These are phyloP conservation scores for Pholis gunnellus DNA, from an alignment of 2,113 vertebrate species.

Conservation along the genomic window DNA sequence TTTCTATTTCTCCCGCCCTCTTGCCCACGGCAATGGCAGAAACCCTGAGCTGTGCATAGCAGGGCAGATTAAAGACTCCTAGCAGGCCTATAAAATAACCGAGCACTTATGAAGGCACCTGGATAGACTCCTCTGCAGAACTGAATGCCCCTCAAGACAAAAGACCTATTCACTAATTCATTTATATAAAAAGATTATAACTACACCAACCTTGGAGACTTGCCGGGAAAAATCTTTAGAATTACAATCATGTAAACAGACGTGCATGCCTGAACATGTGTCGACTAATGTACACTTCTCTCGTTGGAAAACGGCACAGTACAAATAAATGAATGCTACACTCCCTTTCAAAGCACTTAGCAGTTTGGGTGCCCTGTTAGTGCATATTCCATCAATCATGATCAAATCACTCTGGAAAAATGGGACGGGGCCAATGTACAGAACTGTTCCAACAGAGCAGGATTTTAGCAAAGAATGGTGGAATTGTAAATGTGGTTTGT, in stretches of 20 bases:
- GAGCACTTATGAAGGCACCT: slow-evolving; percentile 58
- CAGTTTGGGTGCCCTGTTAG: slow-evolving; percentile 56
- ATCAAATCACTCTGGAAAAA: slow-evolving; percentile 64
- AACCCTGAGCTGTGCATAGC: slow-evolving; percentile 55
- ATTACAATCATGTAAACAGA: slow-evolving; percentile 62
- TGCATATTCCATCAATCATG: slow-evolving; percentile 70
- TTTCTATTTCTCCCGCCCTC: slow-evolving; percentile 45
- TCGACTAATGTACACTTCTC: slow-evolving; percentile 39
- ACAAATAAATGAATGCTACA: slow-evolving; percentile 67
- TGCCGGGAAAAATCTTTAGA: slow-evolving; percentile 55
- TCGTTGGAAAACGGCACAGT: slow-evolving; percentile 32
- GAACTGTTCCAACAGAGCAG: slow-evolving; percentile 45
- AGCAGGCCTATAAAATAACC: slow-evolving; percentile 55
- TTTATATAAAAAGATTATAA: slow-evolving; percentile 58
- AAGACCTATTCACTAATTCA: slow-evolving; percentile 64
- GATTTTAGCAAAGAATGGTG: slow-evolving; percentile 34
- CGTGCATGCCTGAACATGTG: slow-evolving; percentile 45
- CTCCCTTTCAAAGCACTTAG: slow-evolving; percentile 54
- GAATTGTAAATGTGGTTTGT: slow-evolving; percentile 48
- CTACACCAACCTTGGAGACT: slow-evolving; percentile 34
- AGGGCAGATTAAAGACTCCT: slow-evolving; percentile 63
- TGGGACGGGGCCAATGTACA: slow-evolving; percentile 34
- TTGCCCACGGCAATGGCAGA: slow-evolving; percentile 59
- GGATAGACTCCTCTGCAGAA: slow-evolving; percentile 53
- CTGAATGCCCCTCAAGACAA: slow-evolving; percentile 63